Conservation (phyloP, 2,888 invertebrate genomes). For the Patella ulyssiponensis region DNA sequence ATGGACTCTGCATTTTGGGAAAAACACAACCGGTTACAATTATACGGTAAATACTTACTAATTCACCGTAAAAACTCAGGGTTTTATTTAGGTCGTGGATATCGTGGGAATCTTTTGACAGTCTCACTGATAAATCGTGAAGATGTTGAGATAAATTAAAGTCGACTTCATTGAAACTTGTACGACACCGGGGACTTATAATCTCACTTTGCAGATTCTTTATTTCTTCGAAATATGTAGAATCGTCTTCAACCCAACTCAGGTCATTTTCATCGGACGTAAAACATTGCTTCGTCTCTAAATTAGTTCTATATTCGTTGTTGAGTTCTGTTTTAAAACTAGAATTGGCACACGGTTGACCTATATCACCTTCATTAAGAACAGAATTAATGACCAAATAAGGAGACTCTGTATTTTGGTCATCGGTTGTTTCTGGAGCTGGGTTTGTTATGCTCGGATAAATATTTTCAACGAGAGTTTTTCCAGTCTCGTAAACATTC, state of each 20-base stretch:
- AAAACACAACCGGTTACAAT: too few relatives aligned
- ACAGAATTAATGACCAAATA: not conserved
- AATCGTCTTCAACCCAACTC: not conserved
- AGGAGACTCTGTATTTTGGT: too few relatives aligned
- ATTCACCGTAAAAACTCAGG: not conserved
- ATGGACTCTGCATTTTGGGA: too few relatives aligned
- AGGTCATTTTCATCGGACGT: not conserved
- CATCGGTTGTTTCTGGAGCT: too few relatives aligned
- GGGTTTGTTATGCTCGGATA: too few relatives aligned
- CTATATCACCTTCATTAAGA: not conserved
- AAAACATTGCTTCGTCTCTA: not conserved
- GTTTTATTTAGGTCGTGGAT: not conserved
- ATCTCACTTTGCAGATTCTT: not conserved
- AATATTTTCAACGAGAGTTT: too few relatives aligned
- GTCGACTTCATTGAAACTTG: not conserved
- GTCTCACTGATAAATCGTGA: not conserved
- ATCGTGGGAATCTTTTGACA: not conserved
- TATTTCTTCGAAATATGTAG: not conserved
- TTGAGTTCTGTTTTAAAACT: constrained; percentile 1
- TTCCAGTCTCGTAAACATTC: too few relatives aligned
- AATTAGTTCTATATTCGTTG: not conserved
- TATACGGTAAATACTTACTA: not conserved
- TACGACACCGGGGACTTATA: too few relatives aligned
- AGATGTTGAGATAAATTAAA: not conserved
- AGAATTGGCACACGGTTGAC: not conserved